Conservation (phyloP, 2,888 invertebrate species). For the Phyllotreta striolata region DNA sequence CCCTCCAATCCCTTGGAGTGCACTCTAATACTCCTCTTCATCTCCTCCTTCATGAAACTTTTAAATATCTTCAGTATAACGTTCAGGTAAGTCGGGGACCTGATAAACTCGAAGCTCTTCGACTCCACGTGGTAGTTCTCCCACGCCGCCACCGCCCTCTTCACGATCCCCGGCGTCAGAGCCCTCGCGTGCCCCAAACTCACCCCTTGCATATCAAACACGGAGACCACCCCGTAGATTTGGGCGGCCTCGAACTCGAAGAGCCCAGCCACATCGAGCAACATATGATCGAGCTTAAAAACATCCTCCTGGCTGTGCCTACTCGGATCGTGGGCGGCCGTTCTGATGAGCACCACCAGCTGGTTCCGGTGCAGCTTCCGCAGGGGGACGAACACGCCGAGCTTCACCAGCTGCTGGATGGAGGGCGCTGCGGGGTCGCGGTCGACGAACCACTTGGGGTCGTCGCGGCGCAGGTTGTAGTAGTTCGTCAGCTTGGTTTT, state of each 20-base stretch:
- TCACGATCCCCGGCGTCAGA: slow-evolving; percentile 67
- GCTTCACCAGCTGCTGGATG: slow-evolving; percentile 64
- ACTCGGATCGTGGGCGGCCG: slow-evolving; percentile 68
- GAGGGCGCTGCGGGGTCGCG: slow-evolving; percentile 66
- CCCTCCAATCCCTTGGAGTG: slow-evolving; percentile 61
- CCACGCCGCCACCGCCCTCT: slow-evolving; percentile 70
- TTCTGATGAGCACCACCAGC: slow-evolving; percentile 67
- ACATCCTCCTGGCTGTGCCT: slow-evolving; percentile 67
- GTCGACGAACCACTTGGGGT: slow-evolving; percentile 68
- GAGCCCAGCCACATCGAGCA: slow-evolving; percentile 66
- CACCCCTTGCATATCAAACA: slow-evolving; percentile 70
- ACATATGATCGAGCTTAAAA: slow-evolving; percentile 70
- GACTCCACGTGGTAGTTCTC: slow-evolving; percentile 75
- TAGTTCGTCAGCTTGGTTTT: slow-evolving; percentile 66
- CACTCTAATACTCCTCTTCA: slow-evolving; percentile 65
- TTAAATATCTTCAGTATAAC: slow-evolving; percentile 73
- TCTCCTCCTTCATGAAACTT: slow-evolving; percentile 69
- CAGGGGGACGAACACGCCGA: slow-evolving; percentile 68
- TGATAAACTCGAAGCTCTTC: slow-evolving; percentile 72
- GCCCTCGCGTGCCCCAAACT: slow-evolving; percentile 62
- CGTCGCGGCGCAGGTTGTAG: slow-evolving; percentile 63
- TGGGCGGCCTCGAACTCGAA: slow-evolving; percentile 59
- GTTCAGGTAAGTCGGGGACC: slow-evolving; percentile 70
- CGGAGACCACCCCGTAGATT: slow-evolving; percentile 66
- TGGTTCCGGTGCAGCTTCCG: slow-evolving; percentile 58